Evolutionary conservation across 2,113 vertebrate genomes (phyloP), one percentile per base, ranked within the genome.

Genomic region (Emberiza fucata): DNA sequence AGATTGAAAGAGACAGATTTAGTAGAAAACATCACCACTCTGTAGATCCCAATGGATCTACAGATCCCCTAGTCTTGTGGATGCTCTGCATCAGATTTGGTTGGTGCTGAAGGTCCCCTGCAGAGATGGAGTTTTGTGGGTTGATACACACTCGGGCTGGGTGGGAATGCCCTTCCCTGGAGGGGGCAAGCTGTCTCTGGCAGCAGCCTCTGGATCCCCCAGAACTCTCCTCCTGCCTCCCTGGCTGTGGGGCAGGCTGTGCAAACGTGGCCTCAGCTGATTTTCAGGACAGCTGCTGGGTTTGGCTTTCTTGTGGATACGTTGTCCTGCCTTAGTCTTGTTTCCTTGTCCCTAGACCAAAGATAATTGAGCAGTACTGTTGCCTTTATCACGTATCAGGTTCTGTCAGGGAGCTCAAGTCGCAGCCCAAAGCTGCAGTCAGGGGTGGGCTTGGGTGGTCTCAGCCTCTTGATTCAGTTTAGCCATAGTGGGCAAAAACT

Each of bases 311-410:
- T 56, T 56, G 54, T 56, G 54, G 12, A 9, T n/a, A n/a, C 20
- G 2, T 56, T n/a, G 5, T n/a, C 20, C 12, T 22, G 31, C 12
- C 8, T 33, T 12, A 54, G 12, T 5, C 53, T 31, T 54, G 29
- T 54, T 33, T 20, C 29, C 29, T 54, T 54, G 29, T 21, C 54
- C 20, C 54, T n/a, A 9, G 33, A 59, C n/a, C 9, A 59, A 9
- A 35, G n/a, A 10, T 24, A 2, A 25, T 59, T 59, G n/a, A 35
- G 5, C 14, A 22, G 2, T 2, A 8, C 11, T 14, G 19, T 11
- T 24, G 18, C 23, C 29, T 53, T n/a, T 10, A 13, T 28, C 0
- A 1, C 12, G 3, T 6, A 5, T 22, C 20, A 19, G 21, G 39
- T 20, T 24, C 9, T 5, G 2, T 31, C 2, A 5, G 40, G 40